phyloP scores from a whole-genome alignment of 2,797 vertebrate species.

The Urosaurus nigricauda region DNA sequence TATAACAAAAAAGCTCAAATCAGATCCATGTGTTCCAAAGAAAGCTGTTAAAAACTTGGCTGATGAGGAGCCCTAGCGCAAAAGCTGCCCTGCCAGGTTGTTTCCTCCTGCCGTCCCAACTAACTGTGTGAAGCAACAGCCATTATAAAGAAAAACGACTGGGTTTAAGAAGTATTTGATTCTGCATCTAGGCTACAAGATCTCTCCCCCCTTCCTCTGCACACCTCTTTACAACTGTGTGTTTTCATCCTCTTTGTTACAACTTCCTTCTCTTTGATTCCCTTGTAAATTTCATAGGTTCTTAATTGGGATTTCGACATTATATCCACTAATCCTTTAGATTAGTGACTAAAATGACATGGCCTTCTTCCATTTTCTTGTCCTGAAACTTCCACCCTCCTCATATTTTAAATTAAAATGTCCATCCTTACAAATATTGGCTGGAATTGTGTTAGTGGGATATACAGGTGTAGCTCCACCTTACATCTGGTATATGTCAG shows the following conservation, averaged over 20 bases:
- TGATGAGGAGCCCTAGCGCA: conserved; percentile 65
- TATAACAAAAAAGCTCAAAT: conserved; percentile 71
- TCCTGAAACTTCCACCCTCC: too few relatives aligned
- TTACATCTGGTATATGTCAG: too few relatives aligned
- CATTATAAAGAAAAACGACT: neutral
- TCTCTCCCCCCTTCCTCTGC: too few relatives aligned
- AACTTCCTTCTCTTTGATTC: neutral
- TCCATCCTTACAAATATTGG: too few relatives aligned
- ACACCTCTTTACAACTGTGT: neutral
- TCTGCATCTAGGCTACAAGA: fast-evolving
- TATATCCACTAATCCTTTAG: neutral
- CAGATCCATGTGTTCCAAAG: conserved; percentile 63
- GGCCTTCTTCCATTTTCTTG: too few relatives aligned
- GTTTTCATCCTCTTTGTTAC: neutral
- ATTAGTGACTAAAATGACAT: neutral
- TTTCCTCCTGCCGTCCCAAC: neutral
- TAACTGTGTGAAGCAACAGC: neutral
- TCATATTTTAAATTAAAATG: too few relatives aligned
- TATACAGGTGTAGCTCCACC: too few relatives aligned
- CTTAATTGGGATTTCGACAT: neutral
- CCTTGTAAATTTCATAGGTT: neutral
- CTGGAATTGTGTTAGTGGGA: too few relatives aligned
- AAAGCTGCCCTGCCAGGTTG: neutral
- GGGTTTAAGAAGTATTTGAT: neutral
- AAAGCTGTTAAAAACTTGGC: conserved; percentile 66